Evolutionary conservation across 2,797 vertebrate species (phyloP).

Genomic region (Knipowitschia caucasica): DNA sequence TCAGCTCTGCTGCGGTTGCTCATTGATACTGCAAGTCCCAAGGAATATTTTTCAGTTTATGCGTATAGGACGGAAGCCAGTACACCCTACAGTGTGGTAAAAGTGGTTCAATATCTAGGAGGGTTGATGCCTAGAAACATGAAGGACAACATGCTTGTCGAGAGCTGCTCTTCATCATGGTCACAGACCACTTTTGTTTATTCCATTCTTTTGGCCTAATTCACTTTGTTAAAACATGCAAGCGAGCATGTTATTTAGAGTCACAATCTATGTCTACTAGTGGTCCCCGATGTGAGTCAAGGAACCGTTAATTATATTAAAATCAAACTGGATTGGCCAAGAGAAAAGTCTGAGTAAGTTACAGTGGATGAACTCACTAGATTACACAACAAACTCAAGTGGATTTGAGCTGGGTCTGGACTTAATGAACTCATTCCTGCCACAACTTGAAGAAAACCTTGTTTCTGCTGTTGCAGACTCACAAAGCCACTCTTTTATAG

Average conservation of each 20-base stretch:
- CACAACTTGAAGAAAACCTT: constrained; percentile 24
- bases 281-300: no score
- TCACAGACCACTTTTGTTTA: not conserved
- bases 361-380: constrained; percentile 12
- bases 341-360: not conserved
- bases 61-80: constrained; percentile 19
- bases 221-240: not conserved
- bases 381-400: constrained; percentile 12
- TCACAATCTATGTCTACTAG: no score
- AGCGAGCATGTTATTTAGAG: no score
- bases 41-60: constrained; percentile 53
- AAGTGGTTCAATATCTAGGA: constrained; percentile 77
- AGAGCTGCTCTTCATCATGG: constrained; percentile 47
- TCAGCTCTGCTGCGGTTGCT: constrained; percentile 43
- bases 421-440: constrained; percentile 21
- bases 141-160: constrained; percentile 67
- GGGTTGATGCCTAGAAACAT: constrained; percentile 67
- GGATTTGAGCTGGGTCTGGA: constrained; percentile 19
- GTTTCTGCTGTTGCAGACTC: constrained; percentile 27
- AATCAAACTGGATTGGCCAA: not conserved
- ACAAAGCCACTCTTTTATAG: constrained; percentile 30
- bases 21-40: constrained; percentile 44
- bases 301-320: constrained; percentile 11
- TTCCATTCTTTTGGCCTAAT: not conserved
- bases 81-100: constrained; percentile 48